These are phyloP conservation scores for Mayetiola destructor DNA, from an alignment of 2,888 invertebrate genomes.

Conservation along the genomic window DNA sequence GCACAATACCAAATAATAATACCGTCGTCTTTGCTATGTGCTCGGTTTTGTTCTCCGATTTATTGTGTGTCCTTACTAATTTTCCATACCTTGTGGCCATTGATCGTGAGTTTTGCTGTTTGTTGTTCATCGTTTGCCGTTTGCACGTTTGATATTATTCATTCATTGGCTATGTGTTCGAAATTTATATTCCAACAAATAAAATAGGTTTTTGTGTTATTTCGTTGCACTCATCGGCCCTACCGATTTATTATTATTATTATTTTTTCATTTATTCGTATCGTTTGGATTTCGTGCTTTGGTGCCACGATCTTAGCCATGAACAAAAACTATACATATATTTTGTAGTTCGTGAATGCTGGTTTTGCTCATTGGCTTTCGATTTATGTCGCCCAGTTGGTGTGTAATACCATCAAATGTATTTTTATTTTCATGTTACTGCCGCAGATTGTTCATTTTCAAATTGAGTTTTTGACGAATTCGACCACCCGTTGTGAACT, in stretches of 20 bases:
- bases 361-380: constrained; percentile 10
- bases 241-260: too few relatives aligned
- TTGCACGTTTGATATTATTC: too few relatives aligned
- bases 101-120: too few relatives aligned
- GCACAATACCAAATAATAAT: neutral
- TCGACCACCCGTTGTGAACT: constrained; percentile 8
- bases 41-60: too few relatives aligned
- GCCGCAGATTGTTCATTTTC: constrained; percentile 3
- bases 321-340: neutral
- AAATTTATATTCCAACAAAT: too few relatives aligned
- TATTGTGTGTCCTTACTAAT: too few relatives aligned
- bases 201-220: too few relatives aligned
- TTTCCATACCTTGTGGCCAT: too few relatives aligned
- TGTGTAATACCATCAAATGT: neutral
- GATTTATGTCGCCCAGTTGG: constrained; percentile 6
- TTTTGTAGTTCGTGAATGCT: neutral
- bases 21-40: constrained; percentile 5
- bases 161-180: too few relatives aligned
- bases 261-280: neutral
- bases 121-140: too few relatives aligned
- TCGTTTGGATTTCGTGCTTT: neutral
- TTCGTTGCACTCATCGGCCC: too few relatives aligned
- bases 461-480: constrained; percentile 8
- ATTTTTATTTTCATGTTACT: neutral
- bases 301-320: neutral